Evolutionary conservation across 2,797 vertebrate genomes (phyloP), one percentile per base, ranked within the genome.

Genomic region (Otus scops): DNA sequence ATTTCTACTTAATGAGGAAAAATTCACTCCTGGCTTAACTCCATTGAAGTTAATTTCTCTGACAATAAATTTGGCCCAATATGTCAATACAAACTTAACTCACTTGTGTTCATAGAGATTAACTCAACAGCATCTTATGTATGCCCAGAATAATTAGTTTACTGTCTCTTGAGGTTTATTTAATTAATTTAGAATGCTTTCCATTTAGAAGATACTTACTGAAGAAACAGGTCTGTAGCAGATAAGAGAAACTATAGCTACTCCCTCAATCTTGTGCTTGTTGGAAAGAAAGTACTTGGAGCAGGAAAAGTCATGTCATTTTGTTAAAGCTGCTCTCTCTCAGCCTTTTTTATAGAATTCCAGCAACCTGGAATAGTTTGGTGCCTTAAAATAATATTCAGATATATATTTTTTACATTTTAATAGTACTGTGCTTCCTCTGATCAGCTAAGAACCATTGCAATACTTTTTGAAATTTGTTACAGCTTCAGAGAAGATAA

Each of bases 401-500:
- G 16, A 79, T 73, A 45, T 4, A 0, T 53, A 0, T 36, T 88
- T 94, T 96, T 89, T 36, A 69, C 89, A 75, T 92, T 84, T 85
- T 74, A 59, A 28, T 67, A 65, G 51, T 81, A 43, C 34, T 68
- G 41, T 36, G 26, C 53, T 76, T 79, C 56, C 41, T 93, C 76
- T 94, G 90, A 89, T 96, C 68, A 68, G 53, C 67, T 74, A 81
- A 89, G 76, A 96, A 71, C 63, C 56, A 9, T 45, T 89, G 89
- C 65, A 79, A 24, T 92, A 41, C 67, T 82, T 95, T 65, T 39
- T 91, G 94, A 93, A 95, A 95, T 88, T 85, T 92, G 94, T 94
- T 93, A 71, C 93, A 68, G 87, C 94, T 97, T 97, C 85, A 48
- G 83, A 97, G 90, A 95, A 93, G 85, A 94, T 97, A 91, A 97